These are phyloP conservation scores for Cuculus canorus DNA, from an alignment of 2,797 vertebrate species.

Conservation along the genomic window DNA sequence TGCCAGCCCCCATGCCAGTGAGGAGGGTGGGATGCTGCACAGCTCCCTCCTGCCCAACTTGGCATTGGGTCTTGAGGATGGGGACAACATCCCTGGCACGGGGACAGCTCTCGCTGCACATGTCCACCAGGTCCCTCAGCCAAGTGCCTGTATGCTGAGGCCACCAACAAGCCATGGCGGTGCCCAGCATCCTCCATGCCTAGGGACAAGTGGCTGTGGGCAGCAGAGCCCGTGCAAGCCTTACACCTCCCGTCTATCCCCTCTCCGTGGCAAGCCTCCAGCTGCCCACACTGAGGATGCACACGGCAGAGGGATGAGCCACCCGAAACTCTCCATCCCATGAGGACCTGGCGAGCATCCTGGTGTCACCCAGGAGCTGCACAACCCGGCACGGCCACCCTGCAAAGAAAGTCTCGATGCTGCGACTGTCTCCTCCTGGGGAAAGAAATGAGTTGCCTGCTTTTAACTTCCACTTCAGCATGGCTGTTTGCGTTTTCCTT, in stretches of 20 bases:
- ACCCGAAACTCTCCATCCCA: not conserved
- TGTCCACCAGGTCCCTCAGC: not conserved
- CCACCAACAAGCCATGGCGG: not conserved
- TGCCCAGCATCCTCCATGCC: not conserved
- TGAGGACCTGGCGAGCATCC: not conserved
- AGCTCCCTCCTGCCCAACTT: not conserved
- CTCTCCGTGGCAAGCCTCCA: not conserved
- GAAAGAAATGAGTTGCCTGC: not conserved
- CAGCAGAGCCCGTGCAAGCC: not conserved
- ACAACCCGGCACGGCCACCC: fast-evolving
- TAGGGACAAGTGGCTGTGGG: not conserved
- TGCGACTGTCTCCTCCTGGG: not conserved
- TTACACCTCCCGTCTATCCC: not conserved
- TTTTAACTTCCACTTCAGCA: not conserved
- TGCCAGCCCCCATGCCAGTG: fast-evolving
- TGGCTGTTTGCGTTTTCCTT: not conserved
- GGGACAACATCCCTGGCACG: not conserved
- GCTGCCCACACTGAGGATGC: not conserved
- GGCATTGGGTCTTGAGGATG: not conserved
- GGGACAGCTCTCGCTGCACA: not conserved
- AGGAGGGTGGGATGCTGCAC: not conserved
- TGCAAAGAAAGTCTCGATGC: not conserved
- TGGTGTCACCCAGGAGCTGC: not conserved
- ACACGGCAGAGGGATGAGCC: not conserved
- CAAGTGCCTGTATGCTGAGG: not conserved